phyloP scores from a whole-genome alignment of 2,113 vertebrate species.

The Meles meles region DNA sequence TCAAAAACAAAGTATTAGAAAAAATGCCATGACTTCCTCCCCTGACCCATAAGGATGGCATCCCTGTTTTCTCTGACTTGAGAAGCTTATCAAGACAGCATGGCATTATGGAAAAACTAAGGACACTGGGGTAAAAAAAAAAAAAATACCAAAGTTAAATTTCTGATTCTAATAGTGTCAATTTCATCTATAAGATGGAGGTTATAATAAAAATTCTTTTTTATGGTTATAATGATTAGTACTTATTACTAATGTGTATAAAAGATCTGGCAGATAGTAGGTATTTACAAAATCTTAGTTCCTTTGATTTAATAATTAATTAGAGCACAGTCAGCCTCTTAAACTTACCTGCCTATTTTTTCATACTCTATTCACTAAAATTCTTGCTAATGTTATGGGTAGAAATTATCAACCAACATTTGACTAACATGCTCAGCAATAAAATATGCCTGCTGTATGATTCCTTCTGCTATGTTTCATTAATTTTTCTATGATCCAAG shows the following conservation, averaged over 20 bases:
- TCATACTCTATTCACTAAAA: constrained; percentile 1
- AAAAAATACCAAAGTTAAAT: not conserved
- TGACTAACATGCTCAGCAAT: not conserved
- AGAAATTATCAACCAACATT: constrained; percentile 42
- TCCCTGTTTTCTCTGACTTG: not conserved
- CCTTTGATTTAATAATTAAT: constrained; percentile 24
- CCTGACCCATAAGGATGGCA: not conserved
- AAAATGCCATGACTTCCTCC: not conserved
- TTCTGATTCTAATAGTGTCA: not conserved
- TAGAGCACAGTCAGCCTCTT: not conserved
- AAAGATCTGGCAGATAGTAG: not conserved
- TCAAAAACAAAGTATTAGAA: constrained; percentile 4
- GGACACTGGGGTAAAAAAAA: not conserved
- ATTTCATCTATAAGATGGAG: not conserved
- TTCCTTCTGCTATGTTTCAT: not conserved
- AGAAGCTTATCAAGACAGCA: not conserved
- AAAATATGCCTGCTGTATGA: not conserved
- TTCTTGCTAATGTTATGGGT: constrained; percentile 1
- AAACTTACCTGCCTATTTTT: not conserved
- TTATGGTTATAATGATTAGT: not conserved
- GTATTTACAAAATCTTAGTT: not conserved
- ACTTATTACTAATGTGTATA: not conserved
- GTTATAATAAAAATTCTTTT: not conserved
- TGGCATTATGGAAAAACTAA: not conserved
- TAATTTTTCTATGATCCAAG: not conserved